Base-by-base conservation (phyloP, 1,140 invertebrate species). In the Zaprionus tsacasi region DNA sequence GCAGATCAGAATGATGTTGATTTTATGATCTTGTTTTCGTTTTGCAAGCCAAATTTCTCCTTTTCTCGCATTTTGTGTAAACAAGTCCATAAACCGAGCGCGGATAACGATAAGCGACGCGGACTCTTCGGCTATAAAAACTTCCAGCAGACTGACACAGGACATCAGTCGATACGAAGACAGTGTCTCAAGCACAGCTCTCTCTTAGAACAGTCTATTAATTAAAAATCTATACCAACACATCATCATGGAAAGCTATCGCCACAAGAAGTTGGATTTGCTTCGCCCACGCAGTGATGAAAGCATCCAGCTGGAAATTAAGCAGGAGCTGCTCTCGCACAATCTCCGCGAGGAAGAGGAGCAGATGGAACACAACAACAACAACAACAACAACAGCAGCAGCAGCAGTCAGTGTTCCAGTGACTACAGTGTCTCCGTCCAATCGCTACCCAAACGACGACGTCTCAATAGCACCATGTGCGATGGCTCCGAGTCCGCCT, bases 231-330 rank as follows among this genome's bases (percentile, higher is more conserved):
- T 57, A 17, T 3, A 21, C 15, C 1, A 5, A 7, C 38, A 40
- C 12, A 70, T 55, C 17, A 64, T 50, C 21, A 61, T 59, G 52
- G 36, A 72, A 27, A 64, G 50, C 50, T 91, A 91, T 78, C 86
- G 79, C 15, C 91, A 91, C 74, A 91, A 91, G 50, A 91, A 91
- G 73, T 91, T 91, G 38, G 91, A 91, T 54, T 33, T 79, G 48
- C 17, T 38, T 3, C 61, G 79, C 17, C 59, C 58, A 17, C 43
- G 57, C 15, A 52, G 54, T 5, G 70, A 70, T 17, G 27, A 54
- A 6, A 11, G 33, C 36, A 64, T 17, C 13, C 70, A 76, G 30
- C 55, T 78, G 3, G 56, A 38, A 1, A 56, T 79, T 6, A 78
- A 86, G 54, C 45, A 71, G 45, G 66, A 86, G 50, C 61, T 87